Evolutionary conservation across 2,888 invertebrate genomes (phyloP).

Genomic region (Lasioglossum zephyrum): DNA sequence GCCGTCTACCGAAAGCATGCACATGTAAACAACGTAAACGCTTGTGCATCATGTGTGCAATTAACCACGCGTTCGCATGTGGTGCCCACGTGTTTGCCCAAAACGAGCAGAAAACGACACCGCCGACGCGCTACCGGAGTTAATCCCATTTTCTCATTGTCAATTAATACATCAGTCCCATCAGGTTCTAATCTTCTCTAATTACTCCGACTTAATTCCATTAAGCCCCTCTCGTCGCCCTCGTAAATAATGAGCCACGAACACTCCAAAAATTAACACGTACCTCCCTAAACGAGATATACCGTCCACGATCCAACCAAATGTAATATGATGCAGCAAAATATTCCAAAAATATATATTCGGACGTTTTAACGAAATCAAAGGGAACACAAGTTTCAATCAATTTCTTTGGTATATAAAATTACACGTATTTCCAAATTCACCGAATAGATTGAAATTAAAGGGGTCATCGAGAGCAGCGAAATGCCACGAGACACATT

Average conservation of each 20-base stretch:
- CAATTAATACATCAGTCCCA: conserved; percentile 31
- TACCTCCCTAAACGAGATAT: not conserved
- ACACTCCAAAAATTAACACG: not conserved
- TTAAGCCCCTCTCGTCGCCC: not conserved
- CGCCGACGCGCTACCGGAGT: not conserved
- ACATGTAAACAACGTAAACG: conserved; percentile 39
- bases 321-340: not conserved
- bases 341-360: not conserved
- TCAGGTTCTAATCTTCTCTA: conserved; percentile 26
- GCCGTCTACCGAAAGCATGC: conserved; percentile 14
- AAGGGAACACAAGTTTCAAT: not conserved
- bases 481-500: not conserved
- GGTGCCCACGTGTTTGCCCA: conserved; percentile 70
- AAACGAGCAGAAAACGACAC: conserved; percentile 48
- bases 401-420: not conserved
- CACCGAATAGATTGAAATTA: not conserved
- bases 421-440: not conserved
- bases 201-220: not conserved
- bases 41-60: conserved; percentile 46
- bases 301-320: not conserved
- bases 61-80: conserved; percentile 66
- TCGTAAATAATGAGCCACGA: not conserved
- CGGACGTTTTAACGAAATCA: not conserved
- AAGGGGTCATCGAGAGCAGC: not conserved
- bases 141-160: conserved; percentile 27